Evolutionary conservation across 2,113 vertebrate genomes (phyloP), one percentile per base, ranked within the genome.

Genomic region (Sylvilagus bachmani): DNA sequence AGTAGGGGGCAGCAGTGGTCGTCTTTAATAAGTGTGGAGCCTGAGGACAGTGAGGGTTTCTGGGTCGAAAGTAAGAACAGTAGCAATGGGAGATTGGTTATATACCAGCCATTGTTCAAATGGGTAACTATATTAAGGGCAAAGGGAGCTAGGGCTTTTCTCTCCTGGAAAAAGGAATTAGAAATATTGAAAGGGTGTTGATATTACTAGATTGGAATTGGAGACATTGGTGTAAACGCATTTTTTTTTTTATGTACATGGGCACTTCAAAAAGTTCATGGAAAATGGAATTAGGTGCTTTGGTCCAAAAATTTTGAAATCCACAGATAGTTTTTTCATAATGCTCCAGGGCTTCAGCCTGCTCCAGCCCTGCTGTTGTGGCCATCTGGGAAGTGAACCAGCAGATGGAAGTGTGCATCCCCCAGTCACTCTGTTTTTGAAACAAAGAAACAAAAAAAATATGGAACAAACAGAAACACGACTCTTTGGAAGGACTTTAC

Each of bases 401-500:
- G 17, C 55, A 58, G 55, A 58, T 58, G 55, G 55, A 58, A 58
- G 55, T 58, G 13, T 17, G 17, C 55, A 58, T 14, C 55, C 55
- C 17, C 55, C 55, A 58, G 5, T 58, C 12, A 58, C 55, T 17
- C 12, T 58, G 55, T 17, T 14, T 58, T 58, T 13, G 55, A 44
- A 58, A 58, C 55, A 58, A 44, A 44, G 4, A 58, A 17, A 17
- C 13, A 17, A 17, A 58, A 58, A 58, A 90, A 10, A 95, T 70
- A 33, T 89, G 67, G 22, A 77, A 29, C 6, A 58, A 14, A 78
- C 10, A 66, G n/a, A 81, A 80, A 79, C 9, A 82, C 53, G 33
- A 14, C 25, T 93, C 12, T 75, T 27, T 78, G 82, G 77, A 94
- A 58, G 81, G 69, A 83, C 69, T 93, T 90, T 95, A 16, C 87